A percentile compares a stretch with the other conserved stretches of the same genome.
phyloP scores from a whole-genome alignment of 1,140 invertebrate genomes.

The Uloborus diversus region DNA sequence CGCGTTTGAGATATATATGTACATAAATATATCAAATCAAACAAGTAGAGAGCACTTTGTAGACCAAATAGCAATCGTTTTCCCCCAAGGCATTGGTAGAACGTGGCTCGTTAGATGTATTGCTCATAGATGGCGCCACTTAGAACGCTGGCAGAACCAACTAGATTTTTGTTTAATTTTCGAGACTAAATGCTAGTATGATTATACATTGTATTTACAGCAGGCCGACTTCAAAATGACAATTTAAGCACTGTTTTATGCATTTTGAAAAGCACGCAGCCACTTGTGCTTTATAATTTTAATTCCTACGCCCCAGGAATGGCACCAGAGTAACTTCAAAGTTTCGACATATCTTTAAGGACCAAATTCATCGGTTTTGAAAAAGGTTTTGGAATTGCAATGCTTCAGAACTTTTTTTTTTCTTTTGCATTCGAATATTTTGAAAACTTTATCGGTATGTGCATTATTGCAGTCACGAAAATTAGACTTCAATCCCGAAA shows the following conservation, averaged over 20 bases:
- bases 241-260: slow-evolving; percentile 8
- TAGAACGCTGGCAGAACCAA: slow-evolving; percentile 27
- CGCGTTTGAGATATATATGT: slow-evolving; percentile 44
- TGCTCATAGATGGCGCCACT: slow-evolving; percentile 48
- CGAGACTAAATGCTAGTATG: slow-evolving; percentile 1
- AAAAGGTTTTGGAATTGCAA: too few relatives aligned
- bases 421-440: too few relatives aligned
- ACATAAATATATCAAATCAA: slow-evolving; percentile 51
- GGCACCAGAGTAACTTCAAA: too few relatives aligned
- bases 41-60: slow-evolving; percentile 52
- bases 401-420: too few relatives aligned
- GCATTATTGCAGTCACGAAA: too few relatives aligned
- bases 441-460: too few relatives aligned
- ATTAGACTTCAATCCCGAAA: too few relatives aligned
- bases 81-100: slow-evolving; percentile 18
- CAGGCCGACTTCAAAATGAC: slow-evolving; percentile 18
- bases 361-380: too few relatives aligned
- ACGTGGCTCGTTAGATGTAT: slow-evolving; percentile 27
- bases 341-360: too few relatives aligned
- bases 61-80: slow-evolving; percentile 22
- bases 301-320: too few relatives aligned
- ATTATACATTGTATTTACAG: slow-evolving; percentile 13
- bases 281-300: too few relatives aligned
- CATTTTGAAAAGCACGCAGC: too few relatives aligned
- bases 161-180: not conserved